Conservation (phyloP, 2,888 invertebrate genomes). For the Rhagonycha fulva region DNA sequence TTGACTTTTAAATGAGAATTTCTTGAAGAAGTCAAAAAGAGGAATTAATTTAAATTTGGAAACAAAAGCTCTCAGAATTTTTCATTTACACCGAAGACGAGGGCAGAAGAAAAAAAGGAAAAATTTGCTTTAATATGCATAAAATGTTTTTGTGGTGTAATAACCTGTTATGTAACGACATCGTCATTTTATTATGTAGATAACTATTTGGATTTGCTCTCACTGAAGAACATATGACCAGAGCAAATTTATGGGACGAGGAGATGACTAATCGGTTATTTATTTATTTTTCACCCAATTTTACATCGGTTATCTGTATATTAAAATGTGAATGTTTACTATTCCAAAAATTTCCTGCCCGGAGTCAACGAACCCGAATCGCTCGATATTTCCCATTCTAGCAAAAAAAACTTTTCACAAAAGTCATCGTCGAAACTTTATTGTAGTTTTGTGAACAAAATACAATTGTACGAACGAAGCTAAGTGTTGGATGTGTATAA, state of each 20-base stretch:
- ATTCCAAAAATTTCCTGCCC: neutral
- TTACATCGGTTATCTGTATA: neutral
- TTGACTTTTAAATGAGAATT: neutral
- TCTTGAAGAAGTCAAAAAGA: neutral
- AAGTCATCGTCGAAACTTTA: neutral
- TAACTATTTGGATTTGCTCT: neutral
- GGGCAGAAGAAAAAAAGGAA: neutral
- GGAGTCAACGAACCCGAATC: neutral
- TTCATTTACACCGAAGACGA: neutral
- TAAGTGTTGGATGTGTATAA: conserved; percentile 25
- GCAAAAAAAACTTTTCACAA: neutral
- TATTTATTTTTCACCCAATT: neutral
- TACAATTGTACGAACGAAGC: conserved; percentile 10
- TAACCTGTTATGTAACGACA: conserved; percentile 13
- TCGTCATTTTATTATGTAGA: neutral
- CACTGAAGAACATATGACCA: neutral
- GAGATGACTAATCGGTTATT: neutral
- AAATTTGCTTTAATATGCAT: neutral
- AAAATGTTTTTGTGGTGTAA: conserved; percentile 14
- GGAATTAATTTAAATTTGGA: neutral
- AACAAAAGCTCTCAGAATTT: neutral
- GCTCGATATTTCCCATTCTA: neutral
- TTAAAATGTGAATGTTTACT: neutral
- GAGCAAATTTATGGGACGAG: neutral
- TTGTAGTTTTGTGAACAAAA: conserved; percentile 3